Evolutionary conservation across 2,113 vertebrate genomes (phyloP).

Genomic region (Myotis brandtii): DNA sequence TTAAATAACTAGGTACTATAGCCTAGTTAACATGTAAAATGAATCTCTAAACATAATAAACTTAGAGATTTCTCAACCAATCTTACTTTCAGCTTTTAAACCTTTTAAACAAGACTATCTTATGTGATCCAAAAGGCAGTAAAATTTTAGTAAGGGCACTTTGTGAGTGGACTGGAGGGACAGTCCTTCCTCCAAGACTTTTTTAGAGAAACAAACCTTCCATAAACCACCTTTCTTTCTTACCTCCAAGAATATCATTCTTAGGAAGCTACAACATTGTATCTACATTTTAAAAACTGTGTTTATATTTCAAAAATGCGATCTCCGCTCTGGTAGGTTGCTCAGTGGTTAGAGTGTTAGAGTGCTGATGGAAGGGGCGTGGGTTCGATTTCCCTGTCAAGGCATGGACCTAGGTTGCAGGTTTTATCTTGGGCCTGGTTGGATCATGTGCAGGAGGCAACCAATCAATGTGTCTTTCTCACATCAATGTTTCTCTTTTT

Average conservation of each 20-base stretch:
- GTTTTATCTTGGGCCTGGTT: too few species aligned
- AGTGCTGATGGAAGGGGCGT: too few species aligned
- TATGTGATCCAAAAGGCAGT: neutral
- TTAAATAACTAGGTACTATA: neutral
- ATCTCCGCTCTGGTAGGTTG: neutral
- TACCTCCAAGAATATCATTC: neutral
- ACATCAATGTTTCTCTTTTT: too few species aligned
- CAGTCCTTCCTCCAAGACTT: neutral
- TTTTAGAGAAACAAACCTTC: neutral
- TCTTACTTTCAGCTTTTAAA: neutral
- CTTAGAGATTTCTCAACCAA: slow-evolving; percentile 14
- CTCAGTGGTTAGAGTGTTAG: too few species aligned
- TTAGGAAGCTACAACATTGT: neutral
- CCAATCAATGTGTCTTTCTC: too few species aligned
- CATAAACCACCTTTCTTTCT: neutral
- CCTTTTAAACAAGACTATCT: neutral
- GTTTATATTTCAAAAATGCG: slow-evolving; percentile 49
- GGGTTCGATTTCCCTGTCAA: too few species aligned
- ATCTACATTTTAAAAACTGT: slow-evolving; percentile 8
- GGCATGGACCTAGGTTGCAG: too few species aligned
- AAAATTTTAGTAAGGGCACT: neutral
- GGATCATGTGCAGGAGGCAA: too few species aligned
- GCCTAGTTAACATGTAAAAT: neutral
- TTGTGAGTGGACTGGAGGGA: neutral
- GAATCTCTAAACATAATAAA: neutral